Percentiles rank a stretch among this genome's conserved stretches.
These are phyloP conservation scores for Lepidocyrtinus sp. DNA, from an alignment of 2,888 invertebrate genomes.

Conservation along the genomic window DNA sequence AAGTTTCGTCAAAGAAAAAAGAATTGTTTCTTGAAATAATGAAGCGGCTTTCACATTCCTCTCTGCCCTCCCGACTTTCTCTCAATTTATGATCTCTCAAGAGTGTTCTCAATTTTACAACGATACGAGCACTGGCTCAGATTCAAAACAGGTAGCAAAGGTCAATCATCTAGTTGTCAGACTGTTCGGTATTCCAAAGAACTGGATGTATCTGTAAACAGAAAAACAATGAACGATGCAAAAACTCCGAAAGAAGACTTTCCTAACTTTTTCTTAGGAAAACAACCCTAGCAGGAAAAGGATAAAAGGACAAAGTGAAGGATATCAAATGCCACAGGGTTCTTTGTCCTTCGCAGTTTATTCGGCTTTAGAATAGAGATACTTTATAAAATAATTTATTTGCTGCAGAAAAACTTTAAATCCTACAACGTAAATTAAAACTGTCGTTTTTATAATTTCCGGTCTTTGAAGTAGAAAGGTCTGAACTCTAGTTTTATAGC, in stretches of 20 bases:
- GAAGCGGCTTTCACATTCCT: constrained; percentile 41
- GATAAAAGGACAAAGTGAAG: constrained; percentile 35
- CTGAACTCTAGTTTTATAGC: no score
- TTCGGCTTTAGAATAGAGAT: no score
- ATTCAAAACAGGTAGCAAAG: constrained; percentile 54
- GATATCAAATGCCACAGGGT: no score
- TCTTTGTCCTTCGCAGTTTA: no score
- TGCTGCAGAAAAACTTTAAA: no score
- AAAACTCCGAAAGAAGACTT: no score
- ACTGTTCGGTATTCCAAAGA: constrained; percentile 58
- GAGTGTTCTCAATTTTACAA: constrained; percentile 41
- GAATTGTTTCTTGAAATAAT: constrained; percentile 37
- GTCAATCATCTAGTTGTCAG: constrained; percentile 59
- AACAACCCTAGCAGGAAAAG: no score
- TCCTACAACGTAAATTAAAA: no score
- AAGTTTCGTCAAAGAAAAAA: constrained; percentile 51
- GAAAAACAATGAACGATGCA: constrained; percentile 50
- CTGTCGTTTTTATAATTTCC: no score
- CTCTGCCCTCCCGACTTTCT: constrained; percentile 24
- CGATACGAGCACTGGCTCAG: constrained; percentile 55
- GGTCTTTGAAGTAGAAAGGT: no score
- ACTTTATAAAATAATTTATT: no score
- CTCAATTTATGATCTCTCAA: constrained; percentile 22
- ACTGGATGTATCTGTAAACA: constrained; percentile 58
- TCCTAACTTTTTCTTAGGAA: no score